Evolutionary conservation across 2,113 vertebrate genomes (phyloP), one percentile per base, ranked within the genome.

Genomic region (Gopherus flavomarginatus): DNA sequence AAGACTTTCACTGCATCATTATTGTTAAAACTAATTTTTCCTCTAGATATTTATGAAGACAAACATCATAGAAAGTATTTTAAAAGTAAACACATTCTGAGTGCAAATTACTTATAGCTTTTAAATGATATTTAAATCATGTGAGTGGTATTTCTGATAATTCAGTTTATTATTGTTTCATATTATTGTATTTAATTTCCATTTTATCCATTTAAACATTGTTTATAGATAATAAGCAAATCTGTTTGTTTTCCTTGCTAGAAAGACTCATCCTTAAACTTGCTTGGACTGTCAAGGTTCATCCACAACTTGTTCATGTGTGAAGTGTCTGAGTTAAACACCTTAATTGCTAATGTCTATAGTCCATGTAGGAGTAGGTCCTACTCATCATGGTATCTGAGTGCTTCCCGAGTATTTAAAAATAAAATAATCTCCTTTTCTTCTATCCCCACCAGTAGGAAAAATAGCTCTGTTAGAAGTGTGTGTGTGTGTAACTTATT

Each of bases 371-470:
- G 7, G 79, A 72, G 8, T 7, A 84, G n/a, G 17, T 53, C 38
- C 79, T 29, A 0, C 3, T 65, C 96, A 44, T 27, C 26, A 1
- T 3, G 62, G 3, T 4, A 65, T 35, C 31, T 65, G 69, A 1
- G 38, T 0, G 0, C 52, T 83, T 88, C 52, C 38, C 17, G 56
- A 47, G 19, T 0, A 0, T 59, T 93, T 26, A 35, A 26, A 12
- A 85, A 26, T 13, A 56, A 83, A 27, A 95, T 75, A 11, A 38
- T 77, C 22, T 77, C 72, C 12, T 77, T 44, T 44, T 42, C 42
- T 77, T 52, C 9, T 4, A 62, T 77, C 0, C 0, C 10, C 47
- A 42, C 2, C 0, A 3, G 4, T 52, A 24, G 3, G 38, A 80
- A 69, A 84, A 80, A 26, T 72, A 87, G 11, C 92, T 29, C 50